Conservation (phyloP, 35 echinoderm and acorn worm genomes). For the Ptychodera flava region DNA sequence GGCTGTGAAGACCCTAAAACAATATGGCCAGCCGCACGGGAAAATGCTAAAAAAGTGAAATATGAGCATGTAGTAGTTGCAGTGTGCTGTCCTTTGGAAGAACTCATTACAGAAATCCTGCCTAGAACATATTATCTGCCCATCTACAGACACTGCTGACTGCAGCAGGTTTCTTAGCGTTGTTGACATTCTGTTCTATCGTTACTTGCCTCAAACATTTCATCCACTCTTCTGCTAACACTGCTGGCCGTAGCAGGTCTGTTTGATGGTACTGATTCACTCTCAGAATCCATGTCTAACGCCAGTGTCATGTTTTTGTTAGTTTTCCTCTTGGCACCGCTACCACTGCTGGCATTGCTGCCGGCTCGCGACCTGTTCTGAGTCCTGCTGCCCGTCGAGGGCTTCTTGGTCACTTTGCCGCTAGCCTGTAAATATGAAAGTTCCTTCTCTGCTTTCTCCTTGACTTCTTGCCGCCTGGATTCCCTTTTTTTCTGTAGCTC, state of each 20-base stretch:
- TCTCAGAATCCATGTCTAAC: background rate
- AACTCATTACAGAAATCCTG: too few relatives aligned
- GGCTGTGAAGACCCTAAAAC: too few relatives aligned
- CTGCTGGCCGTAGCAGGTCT: constrained; percentile 80
- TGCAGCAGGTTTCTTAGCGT: too few relatives aligned
- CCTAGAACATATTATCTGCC: too few relatives aligned
- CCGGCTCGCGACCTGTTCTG: constrained; percentile 23
- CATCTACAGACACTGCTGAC: too few relatives aligned
- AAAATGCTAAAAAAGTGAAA: too few relatives aligned
- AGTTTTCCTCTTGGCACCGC: background rate
- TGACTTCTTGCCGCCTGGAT: constrained; percentile 68
- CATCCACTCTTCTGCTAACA: constrained; percentile 74
- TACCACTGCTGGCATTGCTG: background rate
- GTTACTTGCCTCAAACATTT: constrained; percentile 78
- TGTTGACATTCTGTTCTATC: too few relatives aligned
- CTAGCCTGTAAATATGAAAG: constrained; percentile 71
- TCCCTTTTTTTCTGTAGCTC: constrained; percentile 70
- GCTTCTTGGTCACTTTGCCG: constrained; percentile 88
- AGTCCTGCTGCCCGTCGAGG: constrained; percentile 23
- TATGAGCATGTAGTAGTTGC: too few relatives aligned
- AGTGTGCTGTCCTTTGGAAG: too few relatives aligned
- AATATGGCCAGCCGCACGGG: too few relatives aligned
- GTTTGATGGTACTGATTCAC: background rate
- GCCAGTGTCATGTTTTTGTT: background rate
- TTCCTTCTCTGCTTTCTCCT: constrained; percentile 80